Conservation (phyloP, 2,797 vertebrate species). For the Synaphobranchus kaupii region DNA sequence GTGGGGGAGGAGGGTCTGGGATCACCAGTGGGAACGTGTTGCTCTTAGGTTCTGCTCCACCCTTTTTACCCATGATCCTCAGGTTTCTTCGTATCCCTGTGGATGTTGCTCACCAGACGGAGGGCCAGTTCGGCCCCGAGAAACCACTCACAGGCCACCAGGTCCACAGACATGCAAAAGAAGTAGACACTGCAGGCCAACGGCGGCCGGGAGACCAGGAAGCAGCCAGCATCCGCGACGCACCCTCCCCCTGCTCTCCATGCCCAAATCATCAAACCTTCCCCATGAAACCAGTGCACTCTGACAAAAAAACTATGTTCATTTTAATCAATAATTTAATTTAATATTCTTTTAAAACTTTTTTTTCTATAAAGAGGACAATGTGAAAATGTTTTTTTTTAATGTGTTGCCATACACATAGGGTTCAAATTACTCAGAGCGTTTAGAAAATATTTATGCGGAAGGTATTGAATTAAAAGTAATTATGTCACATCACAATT, state of each 20-base stretch:
- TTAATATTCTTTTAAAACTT: neutral
- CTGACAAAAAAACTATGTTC: no score
- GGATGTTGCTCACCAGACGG: constrained; percentile 49
- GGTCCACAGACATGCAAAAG: neutral
- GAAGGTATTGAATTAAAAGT: no score
- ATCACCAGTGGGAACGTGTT: no score
- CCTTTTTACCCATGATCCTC: neutral
- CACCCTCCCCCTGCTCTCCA: no score
- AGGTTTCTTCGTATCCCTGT: constrained; percentile 63
- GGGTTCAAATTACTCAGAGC: neutral
- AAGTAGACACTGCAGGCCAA: neutral
- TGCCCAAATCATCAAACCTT: neutral
- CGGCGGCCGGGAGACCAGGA: neutral
- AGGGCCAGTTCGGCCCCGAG: neutral
- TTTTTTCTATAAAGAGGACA: neutral
- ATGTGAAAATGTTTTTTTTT: neutral
- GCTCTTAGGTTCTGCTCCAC: no score
- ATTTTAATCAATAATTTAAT: neutral
- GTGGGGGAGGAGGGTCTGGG: no score
- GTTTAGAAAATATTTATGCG: no score
- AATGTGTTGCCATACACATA: neutral
- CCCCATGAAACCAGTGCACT: no score
- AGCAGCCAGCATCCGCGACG: no score
- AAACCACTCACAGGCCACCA: neutral
- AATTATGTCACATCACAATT: no score